These are phyloP conservation scores for Chelonia mydas DNA, from an alignment of 2,797 vertebrate genomes.

Conservation along the genomic window DNA sequence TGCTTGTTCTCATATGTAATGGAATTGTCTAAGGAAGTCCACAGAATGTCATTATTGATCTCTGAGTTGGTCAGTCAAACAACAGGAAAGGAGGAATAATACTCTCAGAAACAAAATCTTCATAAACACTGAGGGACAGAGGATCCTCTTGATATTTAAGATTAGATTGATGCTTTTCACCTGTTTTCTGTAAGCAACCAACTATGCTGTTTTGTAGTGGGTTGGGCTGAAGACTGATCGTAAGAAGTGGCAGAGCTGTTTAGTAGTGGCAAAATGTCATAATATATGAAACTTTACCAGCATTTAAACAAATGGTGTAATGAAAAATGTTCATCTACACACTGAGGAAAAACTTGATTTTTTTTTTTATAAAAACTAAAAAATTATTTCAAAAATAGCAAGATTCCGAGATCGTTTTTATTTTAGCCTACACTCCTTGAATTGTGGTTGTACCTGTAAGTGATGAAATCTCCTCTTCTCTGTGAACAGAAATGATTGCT, in stretches of 20 bases:
- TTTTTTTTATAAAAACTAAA: background rate
- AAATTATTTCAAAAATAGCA: background rate
- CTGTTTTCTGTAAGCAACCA: background rate
- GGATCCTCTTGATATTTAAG: background rate
- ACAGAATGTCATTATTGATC: background rate
- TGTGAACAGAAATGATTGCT: slow-evolving; percentile 58
- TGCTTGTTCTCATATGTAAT: background rate
- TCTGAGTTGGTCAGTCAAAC: background rate
- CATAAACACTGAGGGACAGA: background rate
- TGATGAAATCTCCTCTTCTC: slow-evolving; percentile 64
- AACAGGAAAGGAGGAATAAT: background rate
- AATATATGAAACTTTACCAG: background rate
- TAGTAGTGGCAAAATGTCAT: background rate
- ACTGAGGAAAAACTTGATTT: background rate
- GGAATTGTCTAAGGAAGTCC: background rate
- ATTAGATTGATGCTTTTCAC: background rate
- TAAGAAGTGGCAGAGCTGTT: background rate
- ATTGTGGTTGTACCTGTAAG: slow-evolving; percentile 59
- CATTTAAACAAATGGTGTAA: background rate
- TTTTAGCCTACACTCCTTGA: background rate
- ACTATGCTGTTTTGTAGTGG: background rate
- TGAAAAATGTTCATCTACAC: background rate
- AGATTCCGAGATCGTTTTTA: background rate
- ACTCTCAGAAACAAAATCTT: background rate
- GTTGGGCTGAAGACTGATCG: background rate